Percentiles rank a stretch among this genome's conserved stretches.
Conservation (phyloP, 2,113 vertebrate species). For the Phoxinus phoxinus region DNA sequence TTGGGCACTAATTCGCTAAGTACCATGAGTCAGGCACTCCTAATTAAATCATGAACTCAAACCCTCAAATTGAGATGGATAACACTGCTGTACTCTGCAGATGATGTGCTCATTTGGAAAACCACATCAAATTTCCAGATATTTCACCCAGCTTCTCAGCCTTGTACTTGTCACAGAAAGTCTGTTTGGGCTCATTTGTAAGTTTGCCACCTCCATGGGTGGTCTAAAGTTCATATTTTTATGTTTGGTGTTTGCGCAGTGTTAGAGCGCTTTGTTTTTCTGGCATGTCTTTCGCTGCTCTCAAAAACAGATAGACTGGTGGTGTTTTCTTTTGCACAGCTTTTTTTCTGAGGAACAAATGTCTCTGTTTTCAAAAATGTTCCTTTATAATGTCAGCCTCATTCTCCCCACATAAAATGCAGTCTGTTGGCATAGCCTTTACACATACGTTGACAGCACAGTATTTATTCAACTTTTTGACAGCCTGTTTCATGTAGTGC, state of each 20-base stretch:
- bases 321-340: constrained; percentile 40
- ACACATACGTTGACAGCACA: constrained; percentile 31
- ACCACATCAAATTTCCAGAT: constrained; percentile 38
- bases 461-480: constrained; percentile 43
- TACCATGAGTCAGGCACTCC: constrained; percentile 36
- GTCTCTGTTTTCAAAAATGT: constrained; percentile 40
- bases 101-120: constrained; percentile 33
- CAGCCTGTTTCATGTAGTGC: constrained; percentile 48
- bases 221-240: constrained; percentile 45
- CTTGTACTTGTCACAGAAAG: constrained; percentile 32
- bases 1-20: constrained; percentile 59
- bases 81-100: neutral
- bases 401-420: constrained; percentile 38
- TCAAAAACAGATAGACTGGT: neutral
- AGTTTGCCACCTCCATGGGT: constrained; percentile 52
- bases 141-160: constrained; percentile 26
- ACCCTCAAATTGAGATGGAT: constrained; percentile 31
- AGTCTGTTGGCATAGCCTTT: constrained; percentile 27
- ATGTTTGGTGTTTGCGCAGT: constrained; percentile 46
- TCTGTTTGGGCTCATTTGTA: constrained; percentile 48
- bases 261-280: constrained; percentile 52
- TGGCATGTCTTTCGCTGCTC: constrained; percentile 43
- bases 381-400: constrained; percentile 30
- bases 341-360: constrained; percentile 34
- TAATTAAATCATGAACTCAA: constrained; percentile 23